Evolutionary conservation across 2,797 vertebrate genomes (phyloP), one percentile per base, ranked within the genome.

Genomic region (Pseudochirops cupreus): DNA sequence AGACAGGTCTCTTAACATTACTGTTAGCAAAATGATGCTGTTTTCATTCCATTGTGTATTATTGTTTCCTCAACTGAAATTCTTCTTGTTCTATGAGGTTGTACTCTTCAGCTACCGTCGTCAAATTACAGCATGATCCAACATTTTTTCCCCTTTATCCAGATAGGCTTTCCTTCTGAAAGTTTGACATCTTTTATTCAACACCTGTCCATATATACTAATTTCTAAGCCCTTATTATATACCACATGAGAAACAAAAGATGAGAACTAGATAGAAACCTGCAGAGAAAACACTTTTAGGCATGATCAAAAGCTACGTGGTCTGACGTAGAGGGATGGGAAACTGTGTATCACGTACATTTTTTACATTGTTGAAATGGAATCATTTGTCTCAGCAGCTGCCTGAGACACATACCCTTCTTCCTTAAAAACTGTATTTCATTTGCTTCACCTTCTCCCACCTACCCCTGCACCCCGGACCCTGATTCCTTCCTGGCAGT

Each of bases 1-100:
- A 18, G 96, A 90, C 94, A 97, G 93, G 6, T 93, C 94, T 58
- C 59, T 94, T 54, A 56, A 26, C 92, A 50, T 90, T 92, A 90
- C 93, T 97, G 93, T 67, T 90, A 95, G 93, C 7, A 53, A 90
- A 94, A 95, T 92, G 94, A n/a, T 93, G 26, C 94, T 94, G 28
- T 57, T 92, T 95, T 58, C 94, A 94, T 95, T 94, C 91, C 52
- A 7, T 2, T 0, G 0, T 67, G 97, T 58, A 92, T 0, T 92
- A 46, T 50, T 24, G 95, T 92, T 94, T 92, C 94, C 2, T 56
- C 58, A 90, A 54, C 18, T 39, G 58, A 2, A 87, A 92, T 39
- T 50, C 57, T 93, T 95, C 90, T 90, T 90, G 0, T 92, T 97
- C 94, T 91, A 18, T 21, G 55, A 87, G 67, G 91, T 74, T 57